These are phyloP conservation scores for Pemphigus obesinymphae DNA, from an alignment of 1,140 invertebrate species.

Conservation along the genomic window DNA sequence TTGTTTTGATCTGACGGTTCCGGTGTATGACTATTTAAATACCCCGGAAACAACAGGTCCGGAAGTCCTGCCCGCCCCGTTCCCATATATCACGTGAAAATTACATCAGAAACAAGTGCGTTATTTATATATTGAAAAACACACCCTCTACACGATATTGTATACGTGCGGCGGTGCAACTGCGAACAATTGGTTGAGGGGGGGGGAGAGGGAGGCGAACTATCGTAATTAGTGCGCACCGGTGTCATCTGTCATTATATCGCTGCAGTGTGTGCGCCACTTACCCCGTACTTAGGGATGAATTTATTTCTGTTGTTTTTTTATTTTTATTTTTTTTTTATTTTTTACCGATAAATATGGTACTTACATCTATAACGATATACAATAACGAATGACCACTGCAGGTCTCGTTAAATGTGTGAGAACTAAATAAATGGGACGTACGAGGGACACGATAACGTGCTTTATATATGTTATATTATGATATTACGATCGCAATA, in stretches of 20 bases:
- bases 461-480: no score
- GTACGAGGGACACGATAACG: no score
- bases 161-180: no score
- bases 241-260: slow-evolving; percentile 12
- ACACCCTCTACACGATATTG: not conserved
- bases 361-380: no score
- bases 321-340: no score
- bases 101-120: not conserved
- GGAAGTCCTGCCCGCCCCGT: slow-evolving; percentile 4
- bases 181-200: no score
- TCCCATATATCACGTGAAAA: slow-evolving; percentile 32
- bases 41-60: slow-evolving; percentile 38
- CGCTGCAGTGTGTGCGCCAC: not conserved
- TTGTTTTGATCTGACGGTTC: slow-evolving; percentile 6
- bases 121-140: no score
- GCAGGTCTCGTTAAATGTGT: no score
- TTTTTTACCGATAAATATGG: no score
- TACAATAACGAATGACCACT: no score
- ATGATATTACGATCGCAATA: no score
- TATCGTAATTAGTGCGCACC: slow-evolving; percentile 23
- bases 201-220: not conserved
- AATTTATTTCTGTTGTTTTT: not conserved
- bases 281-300: not conserved
- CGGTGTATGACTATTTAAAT: not conserved
- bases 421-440: no score